Base-by-base conservation (phyloP, 2,797 vertebrate genomes). In the Gallinago nigripennis region DNA sequence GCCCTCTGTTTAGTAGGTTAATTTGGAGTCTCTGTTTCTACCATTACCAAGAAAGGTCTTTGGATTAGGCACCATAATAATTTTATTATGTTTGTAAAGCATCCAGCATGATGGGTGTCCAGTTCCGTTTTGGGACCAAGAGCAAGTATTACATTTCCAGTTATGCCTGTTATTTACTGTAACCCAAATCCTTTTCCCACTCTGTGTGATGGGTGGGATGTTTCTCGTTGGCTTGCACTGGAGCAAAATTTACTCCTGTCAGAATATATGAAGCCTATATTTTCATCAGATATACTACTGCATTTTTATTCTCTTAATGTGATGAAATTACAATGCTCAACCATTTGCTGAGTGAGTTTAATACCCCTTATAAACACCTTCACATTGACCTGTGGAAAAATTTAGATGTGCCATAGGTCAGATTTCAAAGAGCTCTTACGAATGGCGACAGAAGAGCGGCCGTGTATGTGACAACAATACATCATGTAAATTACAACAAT, bases 401-500 rank as follows among this genome's bases (percentile, higher is more conserved):
- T 79, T 23, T 33, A 65, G 13, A 27, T 53, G 28, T 72, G 50
- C 19, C 16, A 11, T 39, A 64, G 28, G 43, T 88, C 43, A 86
- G 54, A 63, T 81, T 68, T 76, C n/a, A 76, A 57, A 87, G 45
- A 77, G 37, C 45, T 89, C 3, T 2, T 60, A 63, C 45, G 75
- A 76, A 72, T 35, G 21, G 35, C 56, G 56, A 46, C 43, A 72
- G 86, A 78, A 81, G 28, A 43, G 35, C 14, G 3, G 28, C n/a
- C 69, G 41, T 57, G 19, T 83, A 54, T 30, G 50, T 57, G 61
- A 61, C 57, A 85, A 69, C 43, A 70, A 43, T 61, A 80, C 18
- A 54, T 88, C n/a, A 72, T 81, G 70, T 71, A 86, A 95, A 91
- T 87, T 63, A 27, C 17, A 90, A 28, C 41, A 78, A 39, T 88